Percentiles rank a stretch among this genome's conserved stretches.
phyloP scores from a whole-genome alignment of 2,113 vertebrate genomes.

The Donacobius atricapilla region DNA sequence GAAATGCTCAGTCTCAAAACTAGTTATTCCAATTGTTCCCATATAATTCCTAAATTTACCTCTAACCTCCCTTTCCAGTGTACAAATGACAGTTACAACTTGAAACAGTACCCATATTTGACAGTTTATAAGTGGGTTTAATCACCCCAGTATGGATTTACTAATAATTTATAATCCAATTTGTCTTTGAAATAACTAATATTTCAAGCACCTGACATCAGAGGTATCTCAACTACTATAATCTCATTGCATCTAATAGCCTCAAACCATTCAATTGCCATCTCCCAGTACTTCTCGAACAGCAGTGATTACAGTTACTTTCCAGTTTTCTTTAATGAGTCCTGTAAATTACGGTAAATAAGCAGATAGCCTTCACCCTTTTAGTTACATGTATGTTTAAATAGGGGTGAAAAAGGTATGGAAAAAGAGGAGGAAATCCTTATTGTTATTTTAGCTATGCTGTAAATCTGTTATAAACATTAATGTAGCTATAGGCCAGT shows the following conservation, averaged over 20 bases:
- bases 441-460: neutral
- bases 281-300: neutral
- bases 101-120: neutral
- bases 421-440: neutral
- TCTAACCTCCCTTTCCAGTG: neutral
- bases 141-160: neutral
- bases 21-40: neutral
- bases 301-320: neutral
- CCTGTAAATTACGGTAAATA: neutral
- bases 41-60: neutral
- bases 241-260: constrained; percentile 25
- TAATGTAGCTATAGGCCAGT: neutral
- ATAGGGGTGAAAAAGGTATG: neutral
- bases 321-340: neutral
- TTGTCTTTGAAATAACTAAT: constrained; percentile 36
- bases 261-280: constrained; percentile 18
- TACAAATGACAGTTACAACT: neutral
- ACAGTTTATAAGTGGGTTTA: constrained; percentile 27
- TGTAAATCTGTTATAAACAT: neutral
- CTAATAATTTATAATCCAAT: constrained; percentile 44
- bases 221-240: neutral
- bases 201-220: constrained; percentile 26
- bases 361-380: neutral
- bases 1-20: neutral
- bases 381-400: neutral